Evolutionary conservation across 1,140 invertebrate species (phyloP).

Genomic region (Lanistes nyassanus): DNA sequence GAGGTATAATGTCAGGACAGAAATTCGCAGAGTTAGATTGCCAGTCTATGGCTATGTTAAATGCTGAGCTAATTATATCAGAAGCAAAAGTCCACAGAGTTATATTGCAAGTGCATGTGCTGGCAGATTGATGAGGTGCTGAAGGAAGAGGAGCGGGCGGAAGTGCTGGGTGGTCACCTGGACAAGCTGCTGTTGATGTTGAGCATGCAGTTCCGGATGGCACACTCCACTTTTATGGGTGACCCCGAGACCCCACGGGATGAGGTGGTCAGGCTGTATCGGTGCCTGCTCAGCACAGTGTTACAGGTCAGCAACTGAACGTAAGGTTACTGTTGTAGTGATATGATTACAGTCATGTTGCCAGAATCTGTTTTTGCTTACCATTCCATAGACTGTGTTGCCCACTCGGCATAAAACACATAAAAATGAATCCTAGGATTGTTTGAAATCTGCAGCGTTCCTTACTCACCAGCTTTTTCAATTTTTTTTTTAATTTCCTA

Average conservation of each 20-base stretch:
- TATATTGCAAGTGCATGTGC: not conserved
- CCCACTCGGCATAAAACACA: too few relatives aligned
- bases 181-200: constrained; percentile 79
- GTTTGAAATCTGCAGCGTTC: too few relatives aligned
- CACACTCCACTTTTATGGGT: constrained; percentile 70
- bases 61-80: too few relatives aligned
- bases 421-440: too few relatives aligned
- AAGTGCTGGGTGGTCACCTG: constrained; percentile 70
- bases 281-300: constrained; percentile 74
- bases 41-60: too few relatives aligned
- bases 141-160: constrained; percentile 62
- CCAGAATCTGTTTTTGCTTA: not conserved
- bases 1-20: too few relatives aligned
- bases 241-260: constrained; percentile 64
- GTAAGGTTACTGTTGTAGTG: too few relatives aligned
- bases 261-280: constrained; percentile 68
- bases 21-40: too few relatives aligned
- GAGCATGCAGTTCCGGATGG: constrained; percentile 76
- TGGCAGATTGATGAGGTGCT: constrained; percentile 67
- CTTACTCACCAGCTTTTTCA: not conserved
- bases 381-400: too few relatives aligned
- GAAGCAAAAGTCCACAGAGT: too few relatives aligned
- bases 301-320: constrained; percentile 69
- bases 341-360: not conserved
- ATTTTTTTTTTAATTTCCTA: not conserved